phyloP scores from a whole-genome alignment of 1,140 invertebrate genomes.

The Solenopsis invicta region DNA sequence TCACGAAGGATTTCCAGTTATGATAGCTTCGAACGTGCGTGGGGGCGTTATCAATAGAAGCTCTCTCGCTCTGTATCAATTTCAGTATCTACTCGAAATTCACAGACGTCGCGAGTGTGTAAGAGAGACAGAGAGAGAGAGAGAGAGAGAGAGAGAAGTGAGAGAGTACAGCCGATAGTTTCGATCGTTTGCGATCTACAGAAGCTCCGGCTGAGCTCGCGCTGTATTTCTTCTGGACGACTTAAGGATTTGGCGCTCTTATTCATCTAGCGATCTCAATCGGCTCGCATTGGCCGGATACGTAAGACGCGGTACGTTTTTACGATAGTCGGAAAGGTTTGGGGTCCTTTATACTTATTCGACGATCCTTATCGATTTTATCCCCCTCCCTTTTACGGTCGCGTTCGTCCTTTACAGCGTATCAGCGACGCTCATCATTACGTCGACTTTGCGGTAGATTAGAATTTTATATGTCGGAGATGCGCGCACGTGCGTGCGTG shows the following conservation, averaged over 20 bases:
- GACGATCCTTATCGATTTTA: slow-evolving; percentile 67
- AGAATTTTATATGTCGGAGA: slow-evolving; percentile 62
- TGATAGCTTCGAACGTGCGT: slow-evolving; percentile 50
- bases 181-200: slow-evolving; percentile 50
- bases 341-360: slow-evolving; percentile 47
- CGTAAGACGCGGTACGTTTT: slow-evolving; percentile 52
- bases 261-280: slow-evolving; percentile 64
- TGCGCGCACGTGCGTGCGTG: background rate
- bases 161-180: slow-evolving; percentile 24
- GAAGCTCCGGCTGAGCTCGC: slow-evolving; percentile 64
- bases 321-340: slow-evolving; percentile 51
- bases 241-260: slow-evolving; percentile 53
- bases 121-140: slow-evolving; percentile 1
- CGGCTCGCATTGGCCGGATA: slow-evolving; percentile 53
- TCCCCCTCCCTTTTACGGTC: slow-evolving; percentile 37
- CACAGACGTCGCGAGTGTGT: slow-evolving; percentile 21
- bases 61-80: slow-evolving; percentile 46
- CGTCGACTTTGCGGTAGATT: slow-evolving; percentile 56
- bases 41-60: slow-evolving; percentile 48
- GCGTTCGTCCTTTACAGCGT: slow-evolving; percentile 32
- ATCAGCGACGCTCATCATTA: slow-evolving; percentile 64
- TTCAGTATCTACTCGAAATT: slow-evolving; percentile 59
- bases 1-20: slow-evolving; percentile 64
- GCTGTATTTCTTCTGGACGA: slow-evolving; percentile 51
- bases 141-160: background rate